Evolutionary conservation across 2,888 invertebrate genomes (phyloP), one percentile per base, ranked within the genome.

Genomic region (Julus scanicus): DNA sequence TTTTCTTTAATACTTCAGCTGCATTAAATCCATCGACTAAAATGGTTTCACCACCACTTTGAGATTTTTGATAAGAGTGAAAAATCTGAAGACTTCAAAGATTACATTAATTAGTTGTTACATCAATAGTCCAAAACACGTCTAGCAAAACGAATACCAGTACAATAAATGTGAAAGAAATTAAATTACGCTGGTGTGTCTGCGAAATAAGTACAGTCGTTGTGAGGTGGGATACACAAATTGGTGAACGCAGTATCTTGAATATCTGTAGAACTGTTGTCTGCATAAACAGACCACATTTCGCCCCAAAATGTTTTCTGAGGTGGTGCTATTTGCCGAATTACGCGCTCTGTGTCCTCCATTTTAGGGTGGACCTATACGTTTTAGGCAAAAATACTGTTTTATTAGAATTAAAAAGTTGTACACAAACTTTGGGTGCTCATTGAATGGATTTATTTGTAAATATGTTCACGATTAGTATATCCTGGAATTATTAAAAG

Each of bases 201-300:
- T 87, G 94, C 94, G 90, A 96, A 95, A 91, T 96, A 97, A 0
- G 96, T 96, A 88, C 94, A 95, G 91, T 97, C 97, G 3, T 95
- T 96, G 91, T 97, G 97, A 0, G 95, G 93, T 2, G 95, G 95
- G 0, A 97, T 92, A 20, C 94, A 94, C 3, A 94, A 92, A 87
- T 94, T 94, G 0, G 95, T 94, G 91, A 96, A 97, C 0, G 96
- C 95, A 0, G 95, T 95, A 90, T 97, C 97, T 0, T 29, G 49
- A 15, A 39, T 48, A 0, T 13, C 80, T 17, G 94, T 94, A 90
- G 95, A 94, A 5, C 94, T 93, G 13, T 93, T 91, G 48, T 93
- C 92, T 29, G 94, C 93, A 5, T 94, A 94, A 90, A 96, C 94
- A 71, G 93, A 93, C 95, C 95, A 96, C 94, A 95, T 95, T 63